Base-by-base conservation (phyloP, 2,888 invertebrate species). In the Scaptomyza reducta region DNA sequence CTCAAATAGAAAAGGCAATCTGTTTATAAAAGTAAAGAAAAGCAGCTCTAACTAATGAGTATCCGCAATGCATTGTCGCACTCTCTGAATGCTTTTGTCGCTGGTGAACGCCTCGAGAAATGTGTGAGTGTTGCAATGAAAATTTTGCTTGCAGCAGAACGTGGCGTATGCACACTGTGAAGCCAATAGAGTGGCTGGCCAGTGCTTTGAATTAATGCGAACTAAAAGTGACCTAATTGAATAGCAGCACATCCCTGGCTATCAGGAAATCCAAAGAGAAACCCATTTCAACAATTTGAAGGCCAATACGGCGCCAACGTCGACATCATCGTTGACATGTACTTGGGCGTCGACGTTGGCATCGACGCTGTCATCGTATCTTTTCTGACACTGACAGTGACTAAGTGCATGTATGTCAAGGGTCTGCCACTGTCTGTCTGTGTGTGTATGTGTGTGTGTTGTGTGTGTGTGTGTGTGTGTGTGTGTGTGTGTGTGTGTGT, bases 381-480 rank as follows among this genome's bases (percentile, higher is more conserved):
- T 41, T 18, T 45, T 16, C 63, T 69, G 79, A 59, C 73, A 66
- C 47, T 68, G 81, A 76, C 81, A 78, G 55, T 68, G 68, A 70
- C 65, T 68, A 68, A 77, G 65, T 77, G 77, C 51, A 59, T 64
- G 58, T 60, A 31, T 77, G 73, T 59, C 74, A 59, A 58, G 56
- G 77, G 44, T 54, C 16, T 54, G 38, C 42, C 33, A 35, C 27
- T 27, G 27, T 27, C 11, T 55, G 25, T 47, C 0, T 51, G 29
- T 29, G 14, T 14, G 18, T 45, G 59, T 35, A 35, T n/a, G 16
- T 49, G 41, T 33, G 10, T 42, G 41, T 31, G 55, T 42, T 6
- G 22, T 18, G 3, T 35, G 33, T 35, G 67, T 25, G 18, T 18
- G 18, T 45, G 59, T 35, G 41, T n/a, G 16, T 47, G 41, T 31